Evolutionary conservation across 2,113 vertebrate genomes (phyloP), one percentile per base, ranked within the genome.

Genomic region (Columbina picui): DNA sequence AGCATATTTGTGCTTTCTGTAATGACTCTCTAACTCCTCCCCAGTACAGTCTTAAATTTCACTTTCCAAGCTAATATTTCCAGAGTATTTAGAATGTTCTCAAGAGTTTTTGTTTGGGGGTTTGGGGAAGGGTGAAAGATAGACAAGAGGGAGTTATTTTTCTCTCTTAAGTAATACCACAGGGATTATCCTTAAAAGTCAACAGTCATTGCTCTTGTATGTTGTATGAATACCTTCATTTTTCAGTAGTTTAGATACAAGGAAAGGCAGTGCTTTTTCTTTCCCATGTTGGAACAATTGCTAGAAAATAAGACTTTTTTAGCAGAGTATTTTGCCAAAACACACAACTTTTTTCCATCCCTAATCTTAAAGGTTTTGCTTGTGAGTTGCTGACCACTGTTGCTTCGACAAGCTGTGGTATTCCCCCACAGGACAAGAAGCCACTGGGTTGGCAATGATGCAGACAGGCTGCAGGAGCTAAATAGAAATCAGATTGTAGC

Each of bases 401-500:
- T 79, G 69, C 50, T 96, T 55, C 79, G 56, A 21, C 39, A 89
- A 84, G 19, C 41, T 87, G 61, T 45, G 59, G 1, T 26, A 41
- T 68, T 91, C 47, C 60, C 23, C 38, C 26, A 26, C 56, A 64
- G 59, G n/a, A 81, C 63, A 22, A 90, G 83, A 87, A 84, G 41
- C 52, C 52, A 18, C 65, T 60, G 57, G 49, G 23, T 25, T 84
- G 76, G 23, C 73, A 81, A 0, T 36, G 64, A 55, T 92, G 85
- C 60, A 78, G 76, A 39, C 27, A 53, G 79, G 60, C 79, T 92
- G 70, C 70, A 94, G 78, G 63, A 91, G 76, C 77, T 25, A 65
- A 85, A 78, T 6, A 74, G 56, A 67, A 91, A 89, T 82, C 43
- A 78, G 67, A 90, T 87, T 87, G 92, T 92, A 93, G 63, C 43